Evolutionary conservation across 1,140 invertebrate genomes (phyloP), one percentile per base, ranked within the genome.

Genomic region (Cataglyphis hispanica): DNA sequence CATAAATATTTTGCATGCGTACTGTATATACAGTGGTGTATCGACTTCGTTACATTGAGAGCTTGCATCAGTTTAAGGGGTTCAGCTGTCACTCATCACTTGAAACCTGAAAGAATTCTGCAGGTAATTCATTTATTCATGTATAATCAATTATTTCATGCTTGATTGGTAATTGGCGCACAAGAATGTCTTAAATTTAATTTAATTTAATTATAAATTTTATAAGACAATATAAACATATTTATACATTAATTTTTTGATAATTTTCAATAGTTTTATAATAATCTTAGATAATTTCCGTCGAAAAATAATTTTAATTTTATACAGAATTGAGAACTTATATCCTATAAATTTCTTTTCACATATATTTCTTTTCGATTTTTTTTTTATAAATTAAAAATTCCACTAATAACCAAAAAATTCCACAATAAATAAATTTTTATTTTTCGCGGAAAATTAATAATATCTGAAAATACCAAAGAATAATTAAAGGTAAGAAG

Each of bases 1-100:
- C 58, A 69, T 60, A 72, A 81, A 81, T 81, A 81, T 72, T 72
- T 70, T 5, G 10, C 13, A 40, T 56, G 34, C 22, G 13, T 43
- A 37, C n/a, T 56, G 43, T 22, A 5, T 58, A 31, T 27, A n/a
- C 40, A 8, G n/a, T 25, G n/a, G 16, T 50, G 22, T 50, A 34
- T 19, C 19, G 37, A 37, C 31, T 74, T 58, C 40, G 40, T 75
- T 53, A 72, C 31, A 8, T 74, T n/a, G n/a, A 76, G 37, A 27
- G 16, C 37, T 60, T 13, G 74, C 74, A 43, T 6, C 56, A 40
- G 74, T 60, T 40, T 22, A 37, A n/a, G 5, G n/a, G 61, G 25
- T 75, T 58, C 25, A 25, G n/a, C n/a, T 40, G 34, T 10, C 22
- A 27, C 0, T 50, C 46, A 2, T 16, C 19, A 22, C 16, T 60